phyloP scores from a whole-genome alignment of 2,797 vertebrate species.

The Catostomus latipinnis region DNA sequence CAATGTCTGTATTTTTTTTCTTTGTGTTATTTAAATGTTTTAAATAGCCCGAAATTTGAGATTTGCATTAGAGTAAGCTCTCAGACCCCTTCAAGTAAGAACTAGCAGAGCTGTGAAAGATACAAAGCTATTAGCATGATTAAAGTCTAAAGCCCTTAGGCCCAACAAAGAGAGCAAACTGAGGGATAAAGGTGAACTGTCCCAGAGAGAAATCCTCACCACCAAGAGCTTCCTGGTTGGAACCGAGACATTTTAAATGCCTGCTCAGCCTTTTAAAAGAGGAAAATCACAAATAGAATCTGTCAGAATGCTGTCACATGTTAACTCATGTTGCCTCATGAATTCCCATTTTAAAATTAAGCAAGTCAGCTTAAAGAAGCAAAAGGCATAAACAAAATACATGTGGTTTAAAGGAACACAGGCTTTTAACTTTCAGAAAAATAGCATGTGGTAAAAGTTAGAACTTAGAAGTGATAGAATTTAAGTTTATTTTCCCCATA shows the following conservation, averaged over 20 bases:
- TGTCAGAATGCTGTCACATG: conserved; percentile 11
- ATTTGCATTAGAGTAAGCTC: conserved; percentile 48
- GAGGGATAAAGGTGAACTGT: conserved; percentile 33
- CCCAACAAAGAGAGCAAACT: conserved; percentile 3
- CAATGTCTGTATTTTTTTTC: neutral
- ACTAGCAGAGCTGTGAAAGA: conserved; percentile 16
- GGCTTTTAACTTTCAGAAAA: conserved; percentile 3
- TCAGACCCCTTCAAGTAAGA: conserved; percentile 15
- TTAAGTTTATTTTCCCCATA: neutral
- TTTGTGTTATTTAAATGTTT: too few relatives aligned
- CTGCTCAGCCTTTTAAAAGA: conserved; percentile 30
- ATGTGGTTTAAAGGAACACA: neutral
- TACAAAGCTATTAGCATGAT: conserved; percentile 34
- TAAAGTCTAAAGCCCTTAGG: conserved; percentile 20
- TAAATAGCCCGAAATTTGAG: conserved; percentile 24
- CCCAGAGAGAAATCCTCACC: conserved; percentile 20
- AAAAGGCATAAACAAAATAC: neutral
- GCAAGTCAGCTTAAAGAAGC: too few relatives aligned
- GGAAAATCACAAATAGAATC: conserved; percentile 38
- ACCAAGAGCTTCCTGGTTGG: conserved; percentile 22
- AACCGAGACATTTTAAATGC: conserved; percentile 6
- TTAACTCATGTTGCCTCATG: neutral
- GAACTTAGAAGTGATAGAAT: neutral
- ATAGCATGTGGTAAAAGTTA: neutral
- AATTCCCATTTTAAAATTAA: conserved; percentile 20